These are phyloP conservation scores for Teleogryllus occipitalis DNA, from an alignment of 1,140 invertebrate species.

Conservation along the genomic window DNA sequence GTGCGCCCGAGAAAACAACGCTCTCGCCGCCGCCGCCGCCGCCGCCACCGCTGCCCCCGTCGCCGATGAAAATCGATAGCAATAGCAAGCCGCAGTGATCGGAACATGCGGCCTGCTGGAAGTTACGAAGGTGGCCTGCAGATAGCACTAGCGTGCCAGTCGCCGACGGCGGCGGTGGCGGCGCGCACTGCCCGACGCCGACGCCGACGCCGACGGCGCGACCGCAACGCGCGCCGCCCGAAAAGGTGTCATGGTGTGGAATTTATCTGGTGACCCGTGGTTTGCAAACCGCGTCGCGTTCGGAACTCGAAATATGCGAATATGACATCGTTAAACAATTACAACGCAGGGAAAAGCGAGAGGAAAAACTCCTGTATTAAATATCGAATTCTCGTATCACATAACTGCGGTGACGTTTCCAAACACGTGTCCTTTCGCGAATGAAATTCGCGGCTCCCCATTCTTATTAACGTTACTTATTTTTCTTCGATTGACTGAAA, in stretches of 20 bases:
- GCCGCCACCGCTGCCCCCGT: no score
- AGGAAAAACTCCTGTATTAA: not conserved
- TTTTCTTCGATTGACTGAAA: no score
- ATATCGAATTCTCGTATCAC: conserved; percentile 1
- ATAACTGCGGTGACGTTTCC: not conserved
- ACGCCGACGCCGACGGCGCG: not conserved
- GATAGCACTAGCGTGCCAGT: no score
- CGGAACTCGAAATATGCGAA: conserved; percentile 1
- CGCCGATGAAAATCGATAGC: no score
- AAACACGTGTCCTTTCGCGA: not conserved
- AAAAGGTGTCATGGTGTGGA: not conserved
- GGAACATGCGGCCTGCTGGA: no score
- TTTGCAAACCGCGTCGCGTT: not conserved
- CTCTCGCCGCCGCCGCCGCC: no score
- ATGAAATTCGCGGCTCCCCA: not conserved
- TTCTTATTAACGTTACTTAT: no score
- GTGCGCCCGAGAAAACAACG: no score
- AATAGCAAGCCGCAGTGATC: no score
- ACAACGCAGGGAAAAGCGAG: not conserved
- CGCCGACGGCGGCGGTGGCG: not conserved
- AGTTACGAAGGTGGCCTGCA: no score
- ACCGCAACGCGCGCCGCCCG: not conserved
- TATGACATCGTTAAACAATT: not conserved
- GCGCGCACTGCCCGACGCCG: not conserved
- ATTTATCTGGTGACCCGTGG: not conserved